Evolutionary conservation across 2,113 vertebrate genomes (phyloP), one percentile per base, ranked within the genome.

Genomic region (Hoplias malabaricus): DNA sequence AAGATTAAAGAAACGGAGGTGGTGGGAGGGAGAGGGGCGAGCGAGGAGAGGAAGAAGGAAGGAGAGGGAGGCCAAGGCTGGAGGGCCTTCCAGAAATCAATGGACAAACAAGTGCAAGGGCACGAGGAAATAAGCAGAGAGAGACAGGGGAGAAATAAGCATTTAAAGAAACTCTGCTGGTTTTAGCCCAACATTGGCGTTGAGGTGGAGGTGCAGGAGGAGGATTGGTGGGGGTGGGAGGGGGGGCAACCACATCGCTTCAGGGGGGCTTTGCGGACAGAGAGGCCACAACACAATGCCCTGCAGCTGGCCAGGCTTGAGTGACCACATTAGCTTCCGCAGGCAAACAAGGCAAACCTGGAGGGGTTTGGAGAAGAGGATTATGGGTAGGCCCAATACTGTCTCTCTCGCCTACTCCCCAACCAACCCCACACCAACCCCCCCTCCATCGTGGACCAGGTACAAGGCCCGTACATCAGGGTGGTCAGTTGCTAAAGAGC

Each of bases 1-100:
- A 96, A 96, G 93, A 95, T 86, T 83, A 81, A 90, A 90, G 79
- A 90, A 90, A 91, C 88, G 87, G 90, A 89, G 34, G 42, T 29
- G 53, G 50, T 54, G 74, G 63, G 43, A 21, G 53, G 42, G 71
- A n/a, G 11, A 48, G 25, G 54, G 34, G 71, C 48, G 59, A 8
- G 61, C 2, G 74, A 66, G 70, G 72, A 63, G 80, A 76, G 9
- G 19, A 73, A 69, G 80, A 84, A 82, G 69, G 66, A 63, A 50
- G n/a, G 83, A 76, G 67, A 80, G 86, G 81, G 53, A 67, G 27
- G 65, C n/a, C 23, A 42, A 61, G 53, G 77, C 69, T 73, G 81
- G 75, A 73, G 70, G 78, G 69, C 57, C 66, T 78, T 53, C 82
- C 83, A 90, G 86, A 91, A 91, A 92, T 93, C 91, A 84, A 91